Conservation (phyloP, 2,113 vertebrate genomes). For the Malurus alboscapulatus region DNA sequence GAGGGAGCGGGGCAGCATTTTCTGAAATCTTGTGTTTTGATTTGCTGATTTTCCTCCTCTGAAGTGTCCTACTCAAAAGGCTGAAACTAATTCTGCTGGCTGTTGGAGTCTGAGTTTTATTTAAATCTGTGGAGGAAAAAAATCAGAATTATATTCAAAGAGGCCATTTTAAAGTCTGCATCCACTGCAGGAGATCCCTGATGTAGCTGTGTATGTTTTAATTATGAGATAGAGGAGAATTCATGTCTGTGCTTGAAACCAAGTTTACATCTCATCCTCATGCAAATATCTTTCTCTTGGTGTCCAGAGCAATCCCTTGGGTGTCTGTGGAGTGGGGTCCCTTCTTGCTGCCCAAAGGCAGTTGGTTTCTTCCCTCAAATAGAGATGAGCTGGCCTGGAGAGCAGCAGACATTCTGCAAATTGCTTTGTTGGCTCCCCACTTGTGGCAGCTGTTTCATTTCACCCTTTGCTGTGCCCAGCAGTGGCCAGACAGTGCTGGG, state of each 20-base stretch:
- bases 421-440: neutral
- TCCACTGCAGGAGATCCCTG: neutral
- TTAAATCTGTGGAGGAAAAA: neutral
- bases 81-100: neutral
- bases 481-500: neutral
- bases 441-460: neutral
- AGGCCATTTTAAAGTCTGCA: neutral
- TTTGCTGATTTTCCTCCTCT: neutral
- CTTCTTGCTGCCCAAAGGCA: neutral
- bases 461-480: neutral
- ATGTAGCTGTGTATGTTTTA: neutral
- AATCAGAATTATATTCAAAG: neutral
- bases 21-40: neutral
- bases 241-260: neutral
- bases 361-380: neutral
- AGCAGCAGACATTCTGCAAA: neutral
- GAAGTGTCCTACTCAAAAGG: neutral
- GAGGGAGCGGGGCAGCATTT: accelerated
- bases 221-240: neutral
- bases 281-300: neutral
- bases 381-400: neutral
- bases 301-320: neutral
- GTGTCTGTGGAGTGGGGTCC: accelerated
- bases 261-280: neutral
- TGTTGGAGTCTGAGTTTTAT: neutral